phyloP scores from a whole-genome alignment of 2,113 vertebrate species.

The Gavia stellata region DNA sequence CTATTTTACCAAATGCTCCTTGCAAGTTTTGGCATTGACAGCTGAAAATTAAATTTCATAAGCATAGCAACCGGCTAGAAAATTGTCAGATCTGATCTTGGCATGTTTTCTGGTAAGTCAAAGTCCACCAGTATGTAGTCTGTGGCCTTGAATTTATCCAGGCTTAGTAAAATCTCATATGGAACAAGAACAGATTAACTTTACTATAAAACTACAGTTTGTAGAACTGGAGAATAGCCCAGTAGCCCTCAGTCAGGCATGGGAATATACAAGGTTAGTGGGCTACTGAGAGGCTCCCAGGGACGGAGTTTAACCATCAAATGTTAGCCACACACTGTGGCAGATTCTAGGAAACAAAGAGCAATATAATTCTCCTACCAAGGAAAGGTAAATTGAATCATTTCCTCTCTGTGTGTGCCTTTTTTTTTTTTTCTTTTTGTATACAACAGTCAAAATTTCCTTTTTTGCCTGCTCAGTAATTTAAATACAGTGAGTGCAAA shows the following conservation, averaged over 20 bases:
- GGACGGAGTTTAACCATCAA: neutral
- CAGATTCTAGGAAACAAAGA: slow-evolving; percentile 4
- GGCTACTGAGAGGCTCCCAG: neutral
- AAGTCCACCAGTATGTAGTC: neutral
- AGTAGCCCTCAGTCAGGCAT: neutral
- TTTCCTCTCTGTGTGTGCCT: slow-evolving; percentile 11
- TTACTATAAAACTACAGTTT: neutral
- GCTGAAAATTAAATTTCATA: neutral
- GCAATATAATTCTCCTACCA: neutral
- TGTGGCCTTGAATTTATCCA: neutral
- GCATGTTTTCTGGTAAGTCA: neutral
- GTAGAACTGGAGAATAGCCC: neutral
- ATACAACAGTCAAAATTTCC: slow-evolving; percentile 13
- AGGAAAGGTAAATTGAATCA: slow-evolving; percentile 35
- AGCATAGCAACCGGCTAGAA: neutral
- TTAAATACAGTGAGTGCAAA: neutral
- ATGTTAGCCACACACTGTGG: neutral
- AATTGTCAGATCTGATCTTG: neutral
- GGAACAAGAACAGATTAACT: neutral
- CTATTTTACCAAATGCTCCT: neutral
- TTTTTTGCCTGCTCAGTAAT: neutral
- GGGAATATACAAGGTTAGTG: neutral
- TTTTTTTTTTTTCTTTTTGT: neutral
- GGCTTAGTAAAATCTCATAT: neutral
- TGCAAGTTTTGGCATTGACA: neutral